Evolutionary conservation across 2,888 invertebrate species (phyloP), one percentile per base, ranked within the genome.

Genomic region (Drosophila nr. medialis): DNA sequence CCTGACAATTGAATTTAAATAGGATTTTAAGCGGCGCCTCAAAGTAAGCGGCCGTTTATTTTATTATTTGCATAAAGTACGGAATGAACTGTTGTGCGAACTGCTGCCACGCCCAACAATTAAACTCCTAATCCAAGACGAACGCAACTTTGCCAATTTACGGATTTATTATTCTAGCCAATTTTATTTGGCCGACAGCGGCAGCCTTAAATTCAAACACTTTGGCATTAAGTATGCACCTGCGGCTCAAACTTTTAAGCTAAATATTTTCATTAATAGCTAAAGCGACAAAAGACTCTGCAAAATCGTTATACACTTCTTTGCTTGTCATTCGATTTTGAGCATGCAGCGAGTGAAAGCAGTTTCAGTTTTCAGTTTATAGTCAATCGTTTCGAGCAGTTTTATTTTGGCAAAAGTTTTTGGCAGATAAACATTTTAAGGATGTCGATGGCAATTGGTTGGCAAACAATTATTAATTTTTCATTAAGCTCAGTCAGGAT

Each of bases 401-500:
- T 72, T 50, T 45, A 27, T 54, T 11, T 56, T 58, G 38, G 34
- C 21, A 5, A 6, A n/a, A 66, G 40, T 15, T 70, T 77, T 67
- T 30, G 32, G 75, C 67, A 70, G 66, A 80, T 68, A 71, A 75
- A 72, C 75, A 72, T 75, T 81, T 80, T 72, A 72, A 78, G 66
- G 68, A 36, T 65, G 29, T 55, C 65, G 59, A 32, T 56, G 71
- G 72, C 73, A 77, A 89, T 80, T 73, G 82, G 74, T 78, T 53
- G 21, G 74, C 73, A 90, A 86, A 89, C 84, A 83, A 76, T 90
- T 83, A 83, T 87, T 82, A 80, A 89, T 86, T 77, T 83, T 89
- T 71, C 75, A 77, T 83, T 72, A 73, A 53, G 68, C 68, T 66
- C 49, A 56, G 60, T 15, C 24, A 15, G 45, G 45, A 59, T 58